Conservation (phyloP, 2,113 vertebrate genomes). For the Cranoglanis bouderius region DNA sequence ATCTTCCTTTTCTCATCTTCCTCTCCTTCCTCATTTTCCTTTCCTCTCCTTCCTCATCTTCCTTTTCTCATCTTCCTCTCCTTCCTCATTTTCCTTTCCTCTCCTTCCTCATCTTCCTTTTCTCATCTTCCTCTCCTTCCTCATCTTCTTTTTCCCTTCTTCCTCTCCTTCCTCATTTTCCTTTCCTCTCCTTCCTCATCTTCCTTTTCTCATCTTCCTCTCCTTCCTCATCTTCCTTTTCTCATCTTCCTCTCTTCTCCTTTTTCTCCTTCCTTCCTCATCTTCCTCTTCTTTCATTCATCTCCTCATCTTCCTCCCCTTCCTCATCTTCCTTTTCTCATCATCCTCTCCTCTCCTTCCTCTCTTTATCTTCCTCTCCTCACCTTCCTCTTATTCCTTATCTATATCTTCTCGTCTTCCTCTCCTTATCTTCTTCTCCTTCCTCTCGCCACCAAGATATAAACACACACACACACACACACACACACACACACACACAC, state of each 20-base stretch:
- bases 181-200: not conserved
- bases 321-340: not conserved
- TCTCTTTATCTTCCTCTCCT: not conserved
- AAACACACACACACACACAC: not conserved
- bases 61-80: too few relatives aligned
- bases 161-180: not conserved
- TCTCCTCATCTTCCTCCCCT: not conserved
- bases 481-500: constrained; percentile 6
- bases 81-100: not conserved
- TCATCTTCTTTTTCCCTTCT: not conserved
- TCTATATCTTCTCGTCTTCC: not conserved
- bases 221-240: not conserved
- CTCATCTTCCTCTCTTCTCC: accelerated
- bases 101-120: not conserved
- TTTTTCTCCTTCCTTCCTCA: not conserved
- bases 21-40: not conserved
- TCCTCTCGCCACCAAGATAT: not conserved
- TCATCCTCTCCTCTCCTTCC: not conserved
- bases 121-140: too few relatives aligned
- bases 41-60: not conserved
- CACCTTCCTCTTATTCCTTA: not conserved
- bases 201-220: too few relatives aligned
- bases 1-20: not conserved
- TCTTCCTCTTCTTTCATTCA: not conserved
- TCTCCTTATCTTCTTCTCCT: not conserved